Percentiles rank a stretch among this genome's conserved stretches.
Evolutionary conservation across 2,888 invertebrate genomes (phyloP).

Genomic region (Caenorhabditis wallacei): DNA sequence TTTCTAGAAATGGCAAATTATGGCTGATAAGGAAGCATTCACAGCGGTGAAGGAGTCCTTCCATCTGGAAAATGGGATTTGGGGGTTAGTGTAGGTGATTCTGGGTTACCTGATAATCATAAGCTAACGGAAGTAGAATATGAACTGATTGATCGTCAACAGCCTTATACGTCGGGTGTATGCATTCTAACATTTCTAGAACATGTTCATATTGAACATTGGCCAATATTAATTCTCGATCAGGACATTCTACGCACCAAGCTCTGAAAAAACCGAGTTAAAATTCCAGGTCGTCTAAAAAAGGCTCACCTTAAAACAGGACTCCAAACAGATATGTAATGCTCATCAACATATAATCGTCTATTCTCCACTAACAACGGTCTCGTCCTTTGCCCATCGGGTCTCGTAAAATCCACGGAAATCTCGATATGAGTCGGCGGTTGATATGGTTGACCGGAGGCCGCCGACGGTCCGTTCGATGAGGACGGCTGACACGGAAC

Average conservation of each 20-base stretch:
- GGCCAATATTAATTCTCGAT: slow-evolving; percentile 82
- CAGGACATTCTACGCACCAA: slow-evolving; percentile 83
- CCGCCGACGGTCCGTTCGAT: slow-evolving; percentile 22
- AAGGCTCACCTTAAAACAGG: slow-evolving; percentile 75
- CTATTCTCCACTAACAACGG: slow-evolving; percentile 81
- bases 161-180: slow-evolving; percentile 83
- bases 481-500: slow-evolving; percentile 61
- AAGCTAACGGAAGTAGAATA: slow-evolving; percentile 82
- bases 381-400: slow-evolving; percentile 81
- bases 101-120: slow-evolving; percentile 80
- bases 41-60: slow-evolving; percentile 83
- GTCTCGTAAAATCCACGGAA: slow-evolving; percentile 80
- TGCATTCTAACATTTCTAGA: slow-evolving; percentile 82
- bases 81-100: too few species aligned
- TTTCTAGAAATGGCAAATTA: slow-evolving; percentile 82
- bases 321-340: slow-evolving; percentile 81
- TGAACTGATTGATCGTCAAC: slow-evolving; percentile 83
- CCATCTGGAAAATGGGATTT: slow-evolving; percentile 82
- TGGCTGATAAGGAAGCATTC: slow-evolving; percentile 82
- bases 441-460: slow-evolving; percentile 24
- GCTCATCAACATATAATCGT: slow-evolving; percentile 82
- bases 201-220: slow-evolving; percentile 83
- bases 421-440: slow-evolving; percentile 75
- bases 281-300: not conserved
- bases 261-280: slow-evolving; percentile 69